phyloP scores from a whole-genome alignment of 2,113 vertebrate genomes.

The Actenoides hombroni region DNA sequence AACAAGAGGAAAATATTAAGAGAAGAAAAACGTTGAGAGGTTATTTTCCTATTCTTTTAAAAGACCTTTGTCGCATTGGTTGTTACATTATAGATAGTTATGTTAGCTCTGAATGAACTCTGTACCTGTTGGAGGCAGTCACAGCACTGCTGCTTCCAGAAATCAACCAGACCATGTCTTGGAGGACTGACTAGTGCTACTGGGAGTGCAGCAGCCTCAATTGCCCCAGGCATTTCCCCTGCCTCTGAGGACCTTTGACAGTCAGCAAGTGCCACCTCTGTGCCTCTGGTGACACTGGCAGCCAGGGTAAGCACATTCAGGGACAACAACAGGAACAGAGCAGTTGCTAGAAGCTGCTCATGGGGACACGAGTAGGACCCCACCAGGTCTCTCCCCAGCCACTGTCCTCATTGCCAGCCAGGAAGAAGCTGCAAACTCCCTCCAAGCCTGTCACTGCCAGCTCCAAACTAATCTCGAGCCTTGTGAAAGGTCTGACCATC shows the following conservation, averaged over 20 bases:
- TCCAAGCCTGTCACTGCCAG: not conserved
- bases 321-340: not conserved
- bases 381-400: rapidly evolving
- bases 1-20: not conserved
- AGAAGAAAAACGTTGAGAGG: not conserved
- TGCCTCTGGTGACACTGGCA: rapidly evolving
- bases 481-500: not conserved
- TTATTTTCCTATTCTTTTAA: not conserved
- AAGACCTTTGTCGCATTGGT: not conserved
- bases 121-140: not conserved
- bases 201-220: not conserved
- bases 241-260: not conserved
- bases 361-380: rapidly evolving
- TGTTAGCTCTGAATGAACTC: not conserved
- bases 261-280: rapidly evolving
- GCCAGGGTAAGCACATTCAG: rapidly evolving
- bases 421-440: not conserved
- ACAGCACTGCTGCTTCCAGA: not conserved
- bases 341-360: not conserved
- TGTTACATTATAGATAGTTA: not conserved
- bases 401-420: not conserved
- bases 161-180: rapidly evolving
- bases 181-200: not conserved
- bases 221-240: not conserved
- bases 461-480: not conserved